Evolutionary conservation across 2,797 vertebrate species (phyloP).

Genomic region (Eulemur albifrons): DNA sequence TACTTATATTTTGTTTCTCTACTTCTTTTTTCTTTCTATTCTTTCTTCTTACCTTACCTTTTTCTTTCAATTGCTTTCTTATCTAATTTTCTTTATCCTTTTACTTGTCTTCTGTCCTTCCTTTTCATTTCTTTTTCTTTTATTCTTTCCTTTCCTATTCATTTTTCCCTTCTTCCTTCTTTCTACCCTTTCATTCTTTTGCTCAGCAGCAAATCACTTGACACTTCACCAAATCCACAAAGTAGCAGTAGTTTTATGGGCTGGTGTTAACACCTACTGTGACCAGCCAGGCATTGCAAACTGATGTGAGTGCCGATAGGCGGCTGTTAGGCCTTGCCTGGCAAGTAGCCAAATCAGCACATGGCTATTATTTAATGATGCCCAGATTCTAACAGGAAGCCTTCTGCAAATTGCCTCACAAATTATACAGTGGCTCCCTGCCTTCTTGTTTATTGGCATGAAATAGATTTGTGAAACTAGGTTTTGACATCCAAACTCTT

Average conservation of each 20-base stretch:
- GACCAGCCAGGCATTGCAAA: conserved; percentile 33
- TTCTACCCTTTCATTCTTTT: not conserved
- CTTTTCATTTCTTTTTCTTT: not conserved
- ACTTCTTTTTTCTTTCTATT: too few species aligned
- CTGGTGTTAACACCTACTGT: conserved; percentile 54
- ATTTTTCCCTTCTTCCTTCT: not conserved
- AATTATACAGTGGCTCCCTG: conserved; percentile 33
- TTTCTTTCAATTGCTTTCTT: not conserved
- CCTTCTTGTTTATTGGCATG: conserved; percentile 1
- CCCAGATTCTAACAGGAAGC: conserved; percentile 48
- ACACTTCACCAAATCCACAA: conserved; percentile 52
- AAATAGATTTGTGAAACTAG: conserved; percentile 46
- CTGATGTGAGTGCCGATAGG: conserved; percentile 49
- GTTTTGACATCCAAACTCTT: conserved; percentile 30
- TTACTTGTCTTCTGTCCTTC: not conserved
- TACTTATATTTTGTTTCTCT: not conserved
- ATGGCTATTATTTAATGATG: conserved; percentile 65
- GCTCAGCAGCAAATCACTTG: conserved; percentile 29
- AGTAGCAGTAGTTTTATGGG: conserved; percentile 52
- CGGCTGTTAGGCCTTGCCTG: conserved; percentile 15
- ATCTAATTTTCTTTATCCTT: not conserved
- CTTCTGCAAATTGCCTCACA: conserved; percentile 54
- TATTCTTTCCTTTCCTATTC: not conserved
- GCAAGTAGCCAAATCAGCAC: conserved; percentile 58
- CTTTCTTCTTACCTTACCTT: not conserved